Evolutionary conservation across 2,888 invertebrate species (phyloP), one percentile per base, ranked within the genome.

Genomic region (Pammene fasciana): DNA sequence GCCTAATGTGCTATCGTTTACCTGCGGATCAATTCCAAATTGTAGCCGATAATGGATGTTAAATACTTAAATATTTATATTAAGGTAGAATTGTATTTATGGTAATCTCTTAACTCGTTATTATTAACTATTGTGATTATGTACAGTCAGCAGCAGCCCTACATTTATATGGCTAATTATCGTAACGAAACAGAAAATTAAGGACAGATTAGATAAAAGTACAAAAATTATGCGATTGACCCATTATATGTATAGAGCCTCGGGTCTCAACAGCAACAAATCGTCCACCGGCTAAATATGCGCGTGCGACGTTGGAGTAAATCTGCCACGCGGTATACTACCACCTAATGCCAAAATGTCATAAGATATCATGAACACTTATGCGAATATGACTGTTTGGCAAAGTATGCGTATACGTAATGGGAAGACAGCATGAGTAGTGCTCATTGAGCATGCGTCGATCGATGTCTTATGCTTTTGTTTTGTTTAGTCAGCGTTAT

Each of bases 291-390:
- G 75, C 71, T 71, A 74, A 78, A 75, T 76, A 74, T 73, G 82
- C 82, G 87, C 87, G 88, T 88, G 88, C 81, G 75, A 62, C 71
- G 75, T 66, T 77, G 75, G 75, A 79, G 83, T 87, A 85, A 85
- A 86, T 87, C 83, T 82, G 74, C 71, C 75, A 77, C 79, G 84
- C 78, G 80, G 81, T 82, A 82, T 86, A 56, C 16, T 41, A 57
- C 16, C 8, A 8, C 11, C 4, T 18, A 18, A 57, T 43, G 13
- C n/a, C n/a, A 9, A n/a, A 57, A 57, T 5, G 57, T 26, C n/a
- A 26, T 26, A 45, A 26, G 26, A 4, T 11, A n/a, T 18, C 5
- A n/a, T 13, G 9, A 26, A 18, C n/a, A n/a, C 18, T 43, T 43
- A 43, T 5, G 38, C 14, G 38, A 9, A 56, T 56, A 56, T 13